phyloP scores from a whole-genome alignment of 2,888 invertebrate species.

The Chironomus riparius region DNA sequence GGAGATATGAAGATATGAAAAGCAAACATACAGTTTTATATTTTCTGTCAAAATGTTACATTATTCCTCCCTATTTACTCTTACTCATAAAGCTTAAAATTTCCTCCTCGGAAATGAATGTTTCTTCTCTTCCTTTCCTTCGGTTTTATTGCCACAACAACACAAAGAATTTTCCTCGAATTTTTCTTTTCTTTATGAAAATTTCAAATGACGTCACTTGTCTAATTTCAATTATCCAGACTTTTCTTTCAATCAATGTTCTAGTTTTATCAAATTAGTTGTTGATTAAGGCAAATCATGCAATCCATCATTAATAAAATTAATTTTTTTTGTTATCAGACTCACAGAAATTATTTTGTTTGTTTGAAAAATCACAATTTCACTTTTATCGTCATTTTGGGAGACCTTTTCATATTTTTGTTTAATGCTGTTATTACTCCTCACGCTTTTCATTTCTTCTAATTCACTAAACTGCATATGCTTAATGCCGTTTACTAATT shows the following conservation, averaged over 20 bases:
- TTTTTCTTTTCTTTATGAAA: background rate
- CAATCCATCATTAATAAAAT: no score
- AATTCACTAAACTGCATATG: background rate
- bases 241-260: no score
- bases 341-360: conserved; percentile 22
- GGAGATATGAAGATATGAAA: no score
- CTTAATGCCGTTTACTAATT: background rate
- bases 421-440: background rate
- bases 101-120: no score
- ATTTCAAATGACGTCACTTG: background rate
- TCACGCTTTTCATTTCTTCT: conserved; percentile 3
- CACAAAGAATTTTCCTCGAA: background rate
- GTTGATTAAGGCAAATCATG: no score
- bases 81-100: no score
- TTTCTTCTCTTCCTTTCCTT: no score
- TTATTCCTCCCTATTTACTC: no score
- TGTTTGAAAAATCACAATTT: conserved; percentile 22
- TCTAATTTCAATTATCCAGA: background rate
- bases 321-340: background rate
- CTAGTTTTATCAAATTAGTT: no score
- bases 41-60: no score
- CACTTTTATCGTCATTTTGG: conserved; percentile 21
- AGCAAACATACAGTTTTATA: no score
- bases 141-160: background rate
- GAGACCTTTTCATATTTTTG: conserved; percentile 24